Evolutionary conservation across 2,888 invertebrate genomes (phyloP).

Genomic region (Dorcus hopei): DNA sequence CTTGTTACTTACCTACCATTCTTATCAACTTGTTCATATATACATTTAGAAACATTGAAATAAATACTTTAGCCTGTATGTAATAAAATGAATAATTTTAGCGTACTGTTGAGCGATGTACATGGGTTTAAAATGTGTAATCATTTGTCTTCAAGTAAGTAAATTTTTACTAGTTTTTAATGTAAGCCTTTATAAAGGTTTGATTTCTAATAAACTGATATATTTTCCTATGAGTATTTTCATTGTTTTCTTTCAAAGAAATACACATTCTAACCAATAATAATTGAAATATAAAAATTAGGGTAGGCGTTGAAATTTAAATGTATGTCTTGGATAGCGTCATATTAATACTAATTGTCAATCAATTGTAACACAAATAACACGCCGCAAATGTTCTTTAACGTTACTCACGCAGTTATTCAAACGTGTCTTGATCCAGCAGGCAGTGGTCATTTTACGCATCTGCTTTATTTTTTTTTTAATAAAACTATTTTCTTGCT

Average conservation of each 20-base stretch:
- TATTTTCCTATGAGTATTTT: slow-evolving; percentile 35
- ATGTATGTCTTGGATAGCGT: too few relatives aligned
- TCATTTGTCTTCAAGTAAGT: slow-evolving; percentile 41
- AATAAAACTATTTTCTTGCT: too few relatives aligned
- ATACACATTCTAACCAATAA: background rate
- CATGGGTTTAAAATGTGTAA: slow-evolving; percentile 38
- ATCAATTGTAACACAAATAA: too few relatives aligned
- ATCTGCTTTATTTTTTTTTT: too few relatives aligned
- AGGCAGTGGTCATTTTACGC: too few relatives aligned
- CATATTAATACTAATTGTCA: too few relatives aligned
- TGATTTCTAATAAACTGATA: slow-evolving; percentile 32
- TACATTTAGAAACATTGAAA: slow-evolving; percentile 4
- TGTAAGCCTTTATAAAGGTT: slow-evolving; percentile 40
- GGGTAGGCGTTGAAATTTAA: too few relatives aligned
- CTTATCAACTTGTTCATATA: slow-evolving; percentile 5
- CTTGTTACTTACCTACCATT: background rate
- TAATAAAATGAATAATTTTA: background rate
- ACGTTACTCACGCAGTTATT: too few relatives aligned
- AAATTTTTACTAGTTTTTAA: slow-evolving; percentile 42
- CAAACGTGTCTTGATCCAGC: too few relatives aligned
- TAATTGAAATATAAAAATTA: too few relatives aligned
- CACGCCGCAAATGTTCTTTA: too few relatives aligned
- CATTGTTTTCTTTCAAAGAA: background rate
- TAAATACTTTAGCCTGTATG: slow-evolving; percentile 12
- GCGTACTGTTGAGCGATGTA: slow-evolving; percentile 24